Conservation (phyloP, 2,888 invertebrate genomes). For the Halictus quadricinctus region DNA sequence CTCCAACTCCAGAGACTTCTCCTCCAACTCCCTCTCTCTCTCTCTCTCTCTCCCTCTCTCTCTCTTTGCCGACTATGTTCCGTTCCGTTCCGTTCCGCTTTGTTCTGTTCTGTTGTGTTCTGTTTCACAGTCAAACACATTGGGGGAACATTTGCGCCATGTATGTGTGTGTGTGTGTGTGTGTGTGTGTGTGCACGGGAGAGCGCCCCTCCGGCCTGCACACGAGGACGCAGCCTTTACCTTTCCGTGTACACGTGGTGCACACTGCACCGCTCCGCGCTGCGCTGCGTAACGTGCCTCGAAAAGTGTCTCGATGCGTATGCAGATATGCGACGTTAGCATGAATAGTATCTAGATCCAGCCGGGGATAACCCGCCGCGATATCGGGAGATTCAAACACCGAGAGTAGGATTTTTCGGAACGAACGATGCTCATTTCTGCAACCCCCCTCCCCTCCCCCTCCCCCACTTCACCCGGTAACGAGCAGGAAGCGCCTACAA, state of each 20-base stretch:
- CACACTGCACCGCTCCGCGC: slow-evolving; percentile 24
- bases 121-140: slow-evolving; percentile 55
- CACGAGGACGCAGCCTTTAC: slow-evolving; percentile 50
- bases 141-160: slow-evolving; percentile 13
- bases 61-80: not conserved
- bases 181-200: not conserved
- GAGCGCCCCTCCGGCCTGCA: not conserved
- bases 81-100: slow-evolving; percentile 53
- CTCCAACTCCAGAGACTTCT: slow-evolving; percentile 5
- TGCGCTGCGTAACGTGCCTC: slow-evolving; percentile 57
- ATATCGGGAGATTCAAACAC: slow-evolving; percentile 49
- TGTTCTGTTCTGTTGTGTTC: slow-evolving; percentile 57
- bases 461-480: not conserved
- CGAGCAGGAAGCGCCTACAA: not conserved
- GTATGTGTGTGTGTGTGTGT: not conserved
- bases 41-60: not conserved
- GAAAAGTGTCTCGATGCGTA: slow-evolving; percentile 67
- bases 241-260: slow-evolving; percentile 48
- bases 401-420: slow-evolving; percentile 47
- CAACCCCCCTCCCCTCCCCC: too few species aligned
- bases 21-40: not conserved
- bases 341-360: slow-evolving; percentile 67
- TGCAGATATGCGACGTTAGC: slow-evolving; percentile 63
- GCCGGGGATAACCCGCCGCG: slow-evolving; percentile 52
- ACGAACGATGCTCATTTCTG: slow-evolving; percentile 27